A percentile compares a stretch with the other conserved stretches of the same genome.
These are phyloP conservation scores for Habropoda laboriosa DNA, from an alignment of 1,140 invertebrate species.

Conservation along the genomic window DNA sequence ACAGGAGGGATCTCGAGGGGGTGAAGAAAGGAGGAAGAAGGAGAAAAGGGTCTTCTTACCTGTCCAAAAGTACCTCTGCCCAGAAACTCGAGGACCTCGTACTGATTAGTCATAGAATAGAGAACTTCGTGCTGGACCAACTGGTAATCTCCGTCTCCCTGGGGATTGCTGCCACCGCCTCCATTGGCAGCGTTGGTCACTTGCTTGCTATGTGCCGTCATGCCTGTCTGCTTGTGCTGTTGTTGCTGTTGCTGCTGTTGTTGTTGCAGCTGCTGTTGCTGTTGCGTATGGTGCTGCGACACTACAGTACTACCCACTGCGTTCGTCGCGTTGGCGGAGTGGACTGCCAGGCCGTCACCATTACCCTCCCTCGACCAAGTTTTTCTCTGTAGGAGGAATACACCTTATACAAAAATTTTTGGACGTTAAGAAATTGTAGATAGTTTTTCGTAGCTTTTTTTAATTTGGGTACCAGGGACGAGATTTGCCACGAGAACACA, in stretches of 20 bases:
- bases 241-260: slow-evolving; percentile 74
- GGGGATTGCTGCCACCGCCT: slow-evolving; percentile 85
- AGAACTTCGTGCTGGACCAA: slow-evolving; percentile 99
- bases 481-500: too few relatives aligned
- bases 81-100: slow-evolving; percentile 99
- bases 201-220: slow-evolving; percentile 90
- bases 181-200: slow-evolving; percentile 79
- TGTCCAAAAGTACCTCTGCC: slow-evolving; percentile 99
- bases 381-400: slow-evolving; percentile 82
- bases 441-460: background rate
- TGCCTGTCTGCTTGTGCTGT: slow-evolving; percentile 78
- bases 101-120: slow-evolving; percentile 95
- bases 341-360: slow-evolving; percentile 82
- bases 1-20: too few relatives aligned
- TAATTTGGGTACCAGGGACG: slow-evolving; percentile 11
- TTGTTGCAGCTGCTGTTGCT: slow-evolving; percentile 70
- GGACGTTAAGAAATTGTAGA: slow-evolving; percentile 52
- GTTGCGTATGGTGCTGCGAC: slow-evolving; percentile 73
- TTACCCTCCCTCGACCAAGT: slow-evolving; percentile 85
- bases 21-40: background rate
- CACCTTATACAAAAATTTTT: slow-evolving; percentile 63
- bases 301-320: slow-evolving; percentile 75
- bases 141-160: slow-evolving; percentile 98
- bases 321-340: slow-evolving; percentile 75
- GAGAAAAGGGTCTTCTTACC: slow-evolving; percentile 72